A percentile compares a stretch with the other conserved stretches of the same genome.
Evolutionary conservation across 2,113 vertebrate species (phyloP).

Genomic region (Zosterops lateralis): DNA sequence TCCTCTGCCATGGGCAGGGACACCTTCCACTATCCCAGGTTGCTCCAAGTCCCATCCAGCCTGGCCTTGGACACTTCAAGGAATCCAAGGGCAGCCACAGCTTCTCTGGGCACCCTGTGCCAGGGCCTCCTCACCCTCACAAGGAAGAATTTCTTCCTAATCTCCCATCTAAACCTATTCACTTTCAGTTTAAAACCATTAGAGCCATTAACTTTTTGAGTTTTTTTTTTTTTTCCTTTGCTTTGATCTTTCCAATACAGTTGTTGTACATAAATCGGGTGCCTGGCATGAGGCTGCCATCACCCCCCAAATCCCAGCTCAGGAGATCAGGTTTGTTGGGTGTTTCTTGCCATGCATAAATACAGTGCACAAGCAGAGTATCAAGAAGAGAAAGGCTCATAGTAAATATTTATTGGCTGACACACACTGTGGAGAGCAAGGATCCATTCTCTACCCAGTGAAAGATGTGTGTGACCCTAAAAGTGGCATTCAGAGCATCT

Average conservation of each 20-base stretch:
- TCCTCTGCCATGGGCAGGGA: not conserved
- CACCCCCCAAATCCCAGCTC: not conserved
- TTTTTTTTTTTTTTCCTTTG: not conserved
- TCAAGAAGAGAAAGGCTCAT: not conserved
- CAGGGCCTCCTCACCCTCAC: accelerated
- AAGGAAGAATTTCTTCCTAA: not conserved
- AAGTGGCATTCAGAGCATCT: not conserved
- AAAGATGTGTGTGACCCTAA: not conserved
- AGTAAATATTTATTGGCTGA: not conserved
- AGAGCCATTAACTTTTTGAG: not conserved
- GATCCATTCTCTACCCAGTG: not conserved
- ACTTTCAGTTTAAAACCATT: not conserved
- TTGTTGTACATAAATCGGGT: accelerated
- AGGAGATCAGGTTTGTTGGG: not conserved
- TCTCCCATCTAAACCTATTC: not conserved
- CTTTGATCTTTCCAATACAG: not conserved
- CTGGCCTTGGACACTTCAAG: not conserved
- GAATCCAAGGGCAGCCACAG: not conserved
- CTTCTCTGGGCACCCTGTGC: not conserved
- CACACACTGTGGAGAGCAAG: not conserved
- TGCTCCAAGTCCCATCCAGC: accelerated
- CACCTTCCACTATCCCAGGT: accelerated
- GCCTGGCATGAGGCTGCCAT: not conserved
- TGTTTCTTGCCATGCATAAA: not conserved
- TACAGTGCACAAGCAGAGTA: accelerated